Conservation (phyloP, 64 coral and sea anemone genomes). For the Acropora tenuis region DNA sequence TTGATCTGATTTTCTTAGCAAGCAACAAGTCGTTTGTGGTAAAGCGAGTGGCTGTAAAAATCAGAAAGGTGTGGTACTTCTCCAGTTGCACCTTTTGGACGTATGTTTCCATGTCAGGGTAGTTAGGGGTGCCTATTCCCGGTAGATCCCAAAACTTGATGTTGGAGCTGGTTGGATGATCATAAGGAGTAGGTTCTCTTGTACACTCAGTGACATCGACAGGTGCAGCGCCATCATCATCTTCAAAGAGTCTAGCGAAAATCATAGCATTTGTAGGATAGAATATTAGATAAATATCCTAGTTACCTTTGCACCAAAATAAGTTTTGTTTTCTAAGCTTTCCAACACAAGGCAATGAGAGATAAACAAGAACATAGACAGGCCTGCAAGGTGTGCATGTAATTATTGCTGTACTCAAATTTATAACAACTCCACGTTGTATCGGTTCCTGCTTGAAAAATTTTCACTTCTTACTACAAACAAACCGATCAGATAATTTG, state of each 20-base stretch:
- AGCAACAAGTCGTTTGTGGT: conserved; percentile 8
- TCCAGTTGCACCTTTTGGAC: not conserved
- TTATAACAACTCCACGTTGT: too few relatives aligned
- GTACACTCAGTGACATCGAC: conserved; percentile 17
- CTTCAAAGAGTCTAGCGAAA: conserved; percentile 31
- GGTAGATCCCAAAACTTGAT: conserved; percentile 67
- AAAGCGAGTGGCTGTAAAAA: conserved; percentile 27
- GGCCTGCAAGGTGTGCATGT: too few relatives aligned
- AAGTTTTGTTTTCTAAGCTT: too few relatives aligned
- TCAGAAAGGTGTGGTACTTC: conserved; percentile 31
- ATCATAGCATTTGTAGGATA: not conserved
- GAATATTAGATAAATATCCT: not conserved
- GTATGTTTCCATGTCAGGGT: conserved; percentile 31
- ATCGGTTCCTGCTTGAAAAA: too few relatives aligned
- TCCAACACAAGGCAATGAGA: too few relatives aligned
- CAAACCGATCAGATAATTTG: too few relatives aligned
- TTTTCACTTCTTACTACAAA: too few relatives aligned
- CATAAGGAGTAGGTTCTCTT: not conserved
- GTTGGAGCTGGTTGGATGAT: conserved; percentile 40
- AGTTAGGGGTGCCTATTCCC: conserved; percentile 29
- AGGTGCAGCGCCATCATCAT: conserved; percentile 31
- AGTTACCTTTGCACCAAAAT: too few relatives aligned
- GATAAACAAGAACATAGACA: too few relatives aligned
- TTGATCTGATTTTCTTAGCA: conserved; percentile 10
- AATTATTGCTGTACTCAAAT: too few relatives aligned